Conservation (phyloP, 2,113 vertebrate genomes). For the Gadus macrocephalus region DNA sequence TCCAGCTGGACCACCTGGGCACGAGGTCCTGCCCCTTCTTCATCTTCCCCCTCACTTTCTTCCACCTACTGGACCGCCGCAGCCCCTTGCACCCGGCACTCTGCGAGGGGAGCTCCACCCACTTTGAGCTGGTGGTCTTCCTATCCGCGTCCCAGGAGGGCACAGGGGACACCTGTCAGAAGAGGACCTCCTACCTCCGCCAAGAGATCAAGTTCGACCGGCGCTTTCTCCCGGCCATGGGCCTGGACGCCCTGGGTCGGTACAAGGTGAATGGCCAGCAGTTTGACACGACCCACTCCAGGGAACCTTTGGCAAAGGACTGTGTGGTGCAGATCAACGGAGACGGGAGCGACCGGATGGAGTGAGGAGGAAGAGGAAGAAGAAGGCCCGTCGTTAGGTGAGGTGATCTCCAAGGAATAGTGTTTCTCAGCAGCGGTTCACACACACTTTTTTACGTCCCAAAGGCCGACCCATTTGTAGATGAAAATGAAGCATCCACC, state of each 20-base stretch:
- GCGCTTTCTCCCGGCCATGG: constrained; percentile 76
- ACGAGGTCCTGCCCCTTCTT: constrained; percentile 86
- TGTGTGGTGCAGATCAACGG: constrained; percentile 87
- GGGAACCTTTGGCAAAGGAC: constrained; percentile 80
- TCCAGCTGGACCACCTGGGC: constrained; percentile 80
- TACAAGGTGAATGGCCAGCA: constrained; percentile 85
- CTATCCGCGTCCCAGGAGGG: constrained; percentile 90
- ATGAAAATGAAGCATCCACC: too few species aligned
- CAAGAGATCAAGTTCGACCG: constrained; percentile 87
- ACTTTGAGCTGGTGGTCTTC: constrained; percentile 91
- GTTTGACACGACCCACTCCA: constrained; percentile 82
- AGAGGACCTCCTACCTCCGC: constrained; percentile 90
- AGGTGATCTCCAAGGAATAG: background rate
- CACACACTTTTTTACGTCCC: too few species aligned
- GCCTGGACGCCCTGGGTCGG: constrained; percentile 75
- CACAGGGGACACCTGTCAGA: constrained; percentile 89
- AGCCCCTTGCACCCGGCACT: constrained; percentile 84
- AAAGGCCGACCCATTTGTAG: too few species aligned
- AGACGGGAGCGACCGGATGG: constrained; percentile 72
- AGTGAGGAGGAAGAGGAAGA: constrained; percentile 38
- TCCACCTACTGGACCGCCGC: constrained; percentile 77
- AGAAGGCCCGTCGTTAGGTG: background rate
- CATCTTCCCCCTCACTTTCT: constrained; percentile 89
- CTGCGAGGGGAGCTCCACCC: constrained; percentile 70
- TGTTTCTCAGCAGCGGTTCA: too few species aligned